Evolutionary conservation across 2,113 vertebrate species (phyloP).

Genomic region (Colossoma macropomum): DNA sequence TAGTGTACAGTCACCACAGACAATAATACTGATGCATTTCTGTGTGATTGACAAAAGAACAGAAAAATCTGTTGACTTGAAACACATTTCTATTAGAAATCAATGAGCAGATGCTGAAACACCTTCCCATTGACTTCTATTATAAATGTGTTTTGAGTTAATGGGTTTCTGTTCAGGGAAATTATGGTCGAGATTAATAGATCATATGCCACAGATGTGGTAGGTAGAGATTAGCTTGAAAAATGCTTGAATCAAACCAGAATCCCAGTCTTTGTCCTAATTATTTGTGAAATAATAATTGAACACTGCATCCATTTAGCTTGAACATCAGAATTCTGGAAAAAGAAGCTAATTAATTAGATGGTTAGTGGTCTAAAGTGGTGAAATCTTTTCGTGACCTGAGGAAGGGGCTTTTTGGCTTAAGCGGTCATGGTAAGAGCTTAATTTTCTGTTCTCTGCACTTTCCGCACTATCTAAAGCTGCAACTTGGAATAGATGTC

Average conservation of each 20-base stretch:
- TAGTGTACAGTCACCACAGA: not conserved
- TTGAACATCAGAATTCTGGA: not conserved
- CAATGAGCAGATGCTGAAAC: not conserved
- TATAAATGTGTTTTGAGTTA: not conserved
- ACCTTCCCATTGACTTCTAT: not conserved
- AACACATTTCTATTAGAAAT: not conserved
- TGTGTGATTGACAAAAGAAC: too few relatives aligned
- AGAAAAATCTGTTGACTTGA: too few relatives aligned
- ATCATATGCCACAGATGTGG: too few relatives aligned
- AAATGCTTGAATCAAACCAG: too few relatives aligned
- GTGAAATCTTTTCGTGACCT: not conserved
- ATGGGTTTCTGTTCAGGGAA: too few relatives aligned
- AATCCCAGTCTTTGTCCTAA: too few relatives aligned
- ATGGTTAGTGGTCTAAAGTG: not conserved
- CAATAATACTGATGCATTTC: too few relatives aligned
- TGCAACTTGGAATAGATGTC: slow-evolving; percentile 72
- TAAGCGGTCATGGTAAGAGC: slow-evolving; percentile 46
- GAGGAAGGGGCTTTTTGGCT: not conserved
- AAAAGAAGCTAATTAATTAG: not conserved
- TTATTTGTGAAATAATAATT: too few relatives aligned
- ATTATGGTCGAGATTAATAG: not conserved
- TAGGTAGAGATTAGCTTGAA: too few relatives aligned
- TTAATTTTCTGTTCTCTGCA: slow-evolving; percentile 39
- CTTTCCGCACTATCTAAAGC: slow-evolving; percentile 58
- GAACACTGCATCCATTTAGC: too few relatives aligned